phyloP scores from a whole-genome alignment of 2,113 vertebrate species.

The Malaclemys terrapin region DNA sequence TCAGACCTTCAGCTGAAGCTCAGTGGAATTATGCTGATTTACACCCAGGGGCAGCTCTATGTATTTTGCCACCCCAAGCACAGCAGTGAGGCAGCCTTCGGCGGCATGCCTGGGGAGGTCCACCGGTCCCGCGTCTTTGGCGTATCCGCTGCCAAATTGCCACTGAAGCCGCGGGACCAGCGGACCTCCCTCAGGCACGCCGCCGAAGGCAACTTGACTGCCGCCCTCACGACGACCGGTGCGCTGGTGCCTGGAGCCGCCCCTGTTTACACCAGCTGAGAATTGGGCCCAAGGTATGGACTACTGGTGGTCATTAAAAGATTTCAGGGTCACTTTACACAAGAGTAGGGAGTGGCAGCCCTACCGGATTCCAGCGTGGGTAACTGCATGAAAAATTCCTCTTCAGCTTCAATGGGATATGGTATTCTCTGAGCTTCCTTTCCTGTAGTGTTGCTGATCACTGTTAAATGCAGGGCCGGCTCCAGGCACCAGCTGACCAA shows the following conservation, averaged over 20 bases:
- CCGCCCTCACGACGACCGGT: too few species aligned
- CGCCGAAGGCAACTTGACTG: too few species aligned
- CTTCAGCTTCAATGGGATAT: background rate
- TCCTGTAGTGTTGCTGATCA: background rate
- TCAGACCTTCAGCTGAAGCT: background rate
- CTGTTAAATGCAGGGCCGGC: background rate
- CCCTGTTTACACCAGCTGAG: background rate
- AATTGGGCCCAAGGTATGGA: background rate
- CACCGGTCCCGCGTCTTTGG: too few species aligned
- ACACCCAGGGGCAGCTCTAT: background rate
- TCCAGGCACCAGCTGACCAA: too few species aligned
- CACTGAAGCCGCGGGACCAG: too few species aligned
- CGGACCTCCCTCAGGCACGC: too few species aligned
- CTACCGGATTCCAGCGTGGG: background rate
- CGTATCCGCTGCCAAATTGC: too few species aligned
- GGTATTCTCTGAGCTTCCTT: background rate
- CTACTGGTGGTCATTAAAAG: background rate
- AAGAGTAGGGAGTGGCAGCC: background rate
- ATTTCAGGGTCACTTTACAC: background rate
- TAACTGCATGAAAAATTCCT: background rate
- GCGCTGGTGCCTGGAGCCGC: too few species aligned
- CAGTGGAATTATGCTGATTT: background rate
- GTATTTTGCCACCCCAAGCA: too few species aligned
- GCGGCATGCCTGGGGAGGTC: too few species aligned
- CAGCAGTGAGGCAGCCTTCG: too few species aligned